phyloP scores from a whole-genome alignment of 2,797 vertebrate species.

The Hydrocynus forskahlii region DNA sequence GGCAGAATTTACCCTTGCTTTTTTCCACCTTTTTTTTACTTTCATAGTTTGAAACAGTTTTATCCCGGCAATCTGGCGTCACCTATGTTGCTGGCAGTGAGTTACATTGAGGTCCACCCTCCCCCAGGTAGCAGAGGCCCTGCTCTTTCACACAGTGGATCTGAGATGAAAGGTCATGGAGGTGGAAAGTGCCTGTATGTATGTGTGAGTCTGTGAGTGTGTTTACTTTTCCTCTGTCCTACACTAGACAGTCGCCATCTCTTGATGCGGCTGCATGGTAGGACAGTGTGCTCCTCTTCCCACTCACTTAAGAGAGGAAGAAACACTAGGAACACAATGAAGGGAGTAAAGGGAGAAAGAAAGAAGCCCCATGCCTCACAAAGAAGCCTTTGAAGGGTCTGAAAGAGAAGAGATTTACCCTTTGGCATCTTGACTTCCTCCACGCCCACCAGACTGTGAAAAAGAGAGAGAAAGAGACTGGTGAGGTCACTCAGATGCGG shows the following conservation, averaged over 20 bases:
- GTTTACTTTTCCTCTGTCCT: constrained; percentile 2
- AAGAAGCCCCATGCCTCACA: constrained; percentile 49
- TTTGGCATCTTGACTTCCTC: constrained; percentile 70
- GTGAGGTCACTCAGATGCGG: constrained; percentile 38
- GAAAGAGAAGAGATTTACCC: constrained; percentile 75
- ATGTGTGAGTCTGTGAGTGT: too few relatives aligned
- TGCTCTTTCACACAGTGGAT: background rate
- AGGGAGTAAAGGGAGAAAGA: constrained; percentile 38
- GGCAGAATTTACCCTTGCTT: too few relatives aligned
- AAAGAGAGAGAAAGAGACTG: constrained; percentile 37
- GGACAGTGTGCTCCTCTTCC: constrained; percentile 3
- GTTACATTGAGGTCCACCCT: background rate
- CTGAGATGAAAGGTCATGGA: background rate
- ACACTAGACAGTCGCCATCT: background rate
- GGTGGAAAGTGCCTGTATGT: background rate
- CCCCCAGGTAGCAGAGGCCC: background rate
- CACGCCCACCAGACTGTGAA: constrained; percentile 69
- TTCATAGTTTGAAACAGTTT: too few relatives aligned
- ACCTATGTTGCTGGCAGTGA: background rate
- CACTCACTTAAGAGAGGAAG: constrained; percentile 28
- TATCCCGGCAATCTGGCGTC: too few relatives aligned
- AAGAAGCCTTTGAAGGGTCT: constrained; percentile 54
- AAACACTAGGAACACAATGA: constrained; percentile 51
- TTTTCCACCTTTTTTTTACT: background rate
- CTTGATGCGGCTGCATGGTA: background rate